A percentile compares a stretch with the other conserved stretches of the same genome.
Conservation (phyloP, 2,113 vertebrate genomes). For the Pandion haliaetus region DNA sequence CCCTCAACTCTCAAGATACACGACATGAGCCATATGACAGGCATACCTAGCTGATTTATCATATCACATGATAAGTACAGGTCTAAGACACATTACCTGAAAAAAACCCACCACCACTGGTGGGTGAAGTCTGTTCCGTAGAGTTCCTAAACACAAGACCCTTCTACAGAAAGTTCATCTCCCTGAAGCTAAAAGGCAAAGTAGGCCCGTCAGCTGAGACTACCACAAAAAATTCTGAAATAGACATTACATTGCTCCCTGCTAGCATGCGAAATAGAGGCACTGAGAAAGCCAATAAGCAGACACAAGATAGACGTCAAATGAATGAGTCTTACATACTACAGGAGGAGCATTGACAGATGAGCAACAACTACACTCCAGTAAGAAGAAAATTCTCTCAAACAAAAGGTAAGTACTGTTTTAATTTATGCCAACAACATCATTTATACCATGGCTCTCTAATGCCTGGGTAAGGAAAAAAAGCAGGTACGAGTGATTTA, state of each 20-base stretch:
- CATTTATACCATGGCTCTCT: background rate
- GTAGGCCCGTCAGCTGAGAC: background rate
- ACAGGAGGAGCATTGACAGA: background rate
- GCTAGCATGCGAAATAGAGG: background rate
- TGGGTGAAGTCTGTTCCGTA: background rate
- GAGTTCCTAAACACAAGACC: background rate
- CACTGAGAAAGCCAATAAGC: background rate
- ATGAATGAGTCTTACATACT: background rate
- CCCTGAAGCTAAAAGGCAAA: background rate
- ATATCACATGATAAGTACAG: background rate
- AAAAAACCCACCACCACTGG: background rate
- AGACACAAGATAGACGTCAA: background rate
- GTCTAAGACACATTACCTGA: background rate
- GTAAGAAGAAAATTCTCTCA: background rate
- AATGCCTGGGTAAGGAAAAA: background rate
- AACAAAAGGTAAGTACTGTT: background rate
- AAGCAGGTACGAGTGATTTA: background rate
- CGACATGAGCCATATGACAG: background rate
- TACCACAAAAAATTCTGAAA: background rate
- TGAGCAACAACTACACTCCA: background rate
- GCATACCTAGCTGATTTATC: background rate
- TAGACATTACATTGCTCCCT: background rate
- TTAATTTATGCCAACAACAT: background rate
- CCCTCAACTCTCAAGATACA: background rate
- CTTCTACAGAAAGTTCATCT: background rate